A percentile compares a stretch with the other conserved stretches of the same genome.
Conservation (phyloP, 2,888 invertebrate species). For the Congeria kusceri region DNA sequence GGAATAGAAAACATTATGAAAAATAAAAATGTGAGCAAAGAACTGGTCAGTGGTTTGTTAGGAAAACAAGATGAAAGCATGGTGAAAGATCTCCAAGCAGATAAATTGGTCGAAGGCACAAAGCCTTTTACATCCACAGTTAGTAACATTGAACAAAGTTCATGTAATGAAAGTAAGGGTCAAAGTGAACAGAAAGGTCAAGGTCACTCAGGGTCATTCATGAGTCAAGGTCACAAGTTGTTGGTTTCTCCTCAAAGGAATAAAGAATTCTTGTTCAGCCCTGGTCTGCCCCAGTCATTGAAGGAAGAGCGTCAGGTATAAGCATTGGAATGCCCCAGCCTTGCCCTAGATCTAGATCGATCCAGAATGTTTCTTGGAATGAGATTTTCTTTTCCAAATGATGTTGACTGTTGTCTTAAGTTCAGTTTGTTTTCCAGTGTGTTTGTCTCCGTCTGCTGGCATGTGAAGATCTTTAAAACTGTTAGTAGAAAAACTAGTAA, state of each 20-base stretch:
- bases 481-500: too few relatives aligned
- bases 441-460: too few relatives aligned
- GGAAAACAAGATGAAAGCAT: neutral
- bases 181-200: constrained; percentile 1
- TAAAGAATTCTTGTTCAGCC: constrained; percentile 59
- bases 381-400: too few relatives aligned
- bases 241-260: constrained; percentile 41
- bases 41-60: neutral
- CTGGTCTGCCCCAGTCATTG: constrained; percentile 42
- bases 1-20: neutral
- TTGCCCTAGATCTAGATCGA: neutral
- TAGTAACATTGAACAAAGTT: too few relatives aligned
- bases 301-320: constrained; percentile 60
- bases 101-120: too few relatives aligned
- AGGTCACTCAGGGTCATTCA: constrained; percentile 23
- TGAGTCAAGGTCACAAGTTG: constrained; percentile 34
- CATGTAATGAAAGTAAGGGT: too few relatives aligned
- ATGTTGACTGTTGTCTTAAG: too few relatives aligned
- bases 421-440: too few relatives aligned
- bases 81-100: too few relatives aligned
- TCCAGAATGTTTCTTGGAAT: too few relatives aligned
- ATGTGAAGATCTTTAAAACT: too few relatives aligned
- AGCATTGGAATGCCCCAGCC: constrained; percentile 22
- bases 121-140: too few relatives aligned
- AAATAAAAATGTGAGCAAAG: neutral